Conservation (phyloP, 2,888 invertebrate species). For the Psylliodes chrysocephalus region DNA sequence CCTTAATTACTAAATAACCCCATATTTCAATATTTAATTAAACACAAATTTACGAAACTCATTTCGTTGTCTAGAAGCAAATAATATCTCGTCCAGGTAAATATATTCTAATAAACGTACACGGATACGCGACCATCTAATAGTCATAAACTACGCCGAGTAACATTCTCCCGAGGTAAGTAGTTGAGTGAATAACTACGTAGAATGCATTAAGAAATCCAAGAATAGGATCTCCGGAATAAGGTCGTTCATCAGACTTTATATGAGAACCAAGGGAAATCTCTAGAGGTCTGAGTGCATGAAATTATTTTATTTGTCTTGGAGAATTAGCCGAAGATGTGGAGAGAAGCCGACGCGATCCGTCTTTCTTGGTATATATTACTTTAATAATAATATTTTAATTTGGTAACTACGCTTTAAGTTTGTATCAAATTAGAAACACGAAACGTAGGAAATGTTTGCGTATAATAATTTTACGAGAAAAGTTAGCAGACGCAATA, state of each 20-base stretch:
- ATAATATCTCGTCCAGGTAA: not conserved
- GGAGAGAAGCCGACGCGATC: not conserved
- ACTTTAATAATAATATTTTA: too few species aligned
- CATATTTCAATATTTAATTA: too few species aligned
- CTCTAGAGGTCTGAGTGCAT: constrained; percentile 4
- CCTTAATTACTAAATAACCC: too few species aligned
- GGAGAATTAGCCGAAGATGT: not conserved
- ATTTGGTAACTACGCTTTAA: too few species aligned
- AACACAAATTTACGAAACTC: too few species aligned
- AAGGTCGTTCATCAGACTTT: constrained; percentile 21
- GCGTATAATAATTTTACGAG: too few species aligned
- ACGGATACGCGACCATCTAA: not conserved
- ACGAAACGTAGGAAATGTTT: too few species aligned
- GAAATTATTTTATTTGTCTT: constrained; percentile 12
- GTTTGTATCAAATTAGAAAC: too few species aligned
- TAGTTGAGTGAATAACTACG: constrained; percentile 7
- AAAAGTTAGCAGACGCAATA: too few species aligned
- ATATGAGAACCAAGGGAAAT: constrained; percentile 10
- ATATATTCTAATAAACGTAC: not conserved
- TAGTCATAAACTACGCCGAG: constrained; percentile 4
- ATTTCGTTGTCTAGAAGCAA: too few species aligned
- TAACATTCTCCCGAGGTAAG: not conserved
- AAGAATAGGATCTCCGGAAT: constrained; percentile 17
- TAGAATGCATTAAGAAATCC: constrained; percentile 23
- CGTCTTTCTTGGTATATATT: too few species aligned